A percentile compares a stretch with the other conserved stretches of the same genome.
Evolutionary conservation across 2,888 invertebrate species (phyloP).

Genomic region (Stramonita haemastoma): DNA sequence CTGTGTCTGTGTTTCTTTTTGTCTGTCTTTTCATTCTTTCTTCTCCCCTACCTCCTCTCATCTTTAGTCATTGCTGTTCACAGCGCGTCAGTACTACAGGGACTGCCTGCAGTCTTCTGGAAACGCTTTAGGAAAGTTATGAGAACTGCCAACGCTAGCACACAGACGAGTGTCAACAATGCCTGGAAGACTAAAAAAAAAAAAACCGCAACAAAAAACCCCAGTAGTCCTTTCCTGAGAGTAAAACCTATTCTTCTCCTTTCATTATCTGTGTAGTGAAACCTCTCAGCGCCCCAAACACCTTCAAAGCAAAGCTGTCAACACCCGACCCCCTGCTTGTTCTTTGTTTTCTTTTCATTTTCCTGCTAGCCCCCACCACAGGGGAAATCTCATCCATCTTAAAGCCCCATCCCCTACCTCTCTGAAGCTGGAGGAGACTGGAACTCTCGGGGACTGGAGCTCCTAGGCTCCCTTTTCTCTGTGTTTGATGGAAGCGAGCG

Average conservation of each 20-base stretch:
- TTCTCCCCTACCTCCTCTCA: not conserved
- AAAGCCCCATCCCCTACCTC: not conserved
- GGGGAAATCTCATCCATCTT: constrained; percentile 7
- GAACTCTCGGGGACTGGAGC: not conserved
- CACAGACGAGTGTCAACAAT: too few relatives aligned
- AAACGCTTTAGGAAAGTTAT: too few relatives aligned
- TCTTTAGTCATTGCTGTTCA: too few relatives aligned
- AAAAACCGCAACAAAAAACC: too few relatives aligned
- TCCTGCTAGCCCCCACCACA: not conserved
- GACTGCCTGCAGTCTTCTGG: too few relatives aligned
- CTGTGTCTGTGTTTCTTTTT: too few relatives aligned
- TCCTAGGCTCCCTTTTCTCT: not conserved
- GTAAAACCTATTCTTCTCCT: too few relatives aligned
- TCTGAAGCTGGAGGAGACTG: not conserved
- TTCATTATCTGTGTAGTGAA: too few relatives aligned
- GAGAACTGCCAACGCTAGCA: too few relatives aligned
- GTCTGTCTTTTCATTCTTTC: not conserved
- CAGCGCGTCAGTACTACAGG: too few relatives aligned
- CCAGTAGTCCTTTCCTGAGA: too few relatives aligned
- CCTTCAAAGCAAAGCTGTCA: not conserved
- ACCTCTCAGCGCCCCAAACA: not conserved
- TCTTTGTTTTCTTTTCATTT: constrained; percentile 8
- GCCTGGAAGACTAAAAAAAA: too few relatives aligned
- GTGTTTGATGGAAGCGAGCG: not conserved
- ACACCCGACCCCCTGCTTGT: constrained; percentile 13